A percentile compares a stretch with the other conserved stretches of the same genome.
Conservation (phyloP, 2,888 invertebrate genomes). For the Aspidapion aeneum region DNA sequence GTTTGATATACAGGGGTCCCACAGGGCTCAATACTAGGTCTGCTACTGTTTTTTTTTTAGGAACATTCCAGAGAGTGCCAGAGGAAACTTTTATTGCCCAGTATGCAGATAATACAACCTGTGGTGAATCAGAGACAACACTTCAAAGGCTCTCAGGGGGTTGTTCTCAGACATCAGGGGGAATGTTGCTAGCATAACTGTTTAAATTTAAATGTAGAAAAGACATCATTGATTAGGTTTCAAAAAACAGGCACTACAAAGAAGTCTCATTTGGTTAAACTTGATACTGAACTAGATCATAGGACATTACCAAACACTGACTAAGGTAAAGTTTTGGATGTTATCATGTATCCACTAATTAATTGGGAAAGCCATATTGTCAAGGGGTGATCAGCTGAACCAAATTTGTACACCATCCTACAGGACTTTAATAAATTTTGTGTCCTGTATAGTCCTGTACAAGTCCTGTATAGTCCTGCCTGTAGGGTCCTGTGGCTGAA, state of each 20-base stretch:
- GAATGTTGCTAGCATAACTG: background rate
- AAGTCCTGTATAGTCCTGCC: too few species aligned
- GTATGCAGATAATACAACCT: background rate
- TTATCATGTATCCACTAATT: too few species aligned
- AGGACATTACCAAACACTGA: too few species aligned
- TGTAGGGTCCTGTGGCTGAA: too few species aligned
- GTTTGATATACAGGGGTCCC: background rate
- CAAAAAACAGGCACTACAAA: background rate
- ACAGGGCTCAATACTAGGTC: background rate
- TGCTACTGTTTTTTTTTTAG: background rate
- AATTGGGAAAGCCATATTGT: too few species aligned
- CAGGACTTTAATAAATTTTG: too few species aligned
- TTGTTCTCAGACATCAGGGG: background rate
- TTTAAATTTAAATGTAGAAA: background rate
- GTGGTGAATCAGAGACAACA: background rate
- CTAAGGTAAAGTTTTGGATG: too few species aligned
- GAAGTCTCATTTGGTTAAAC: too few species aligned
- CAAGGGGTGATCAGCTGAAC: too few species aligned
- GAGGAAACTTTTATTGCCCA: background rate
- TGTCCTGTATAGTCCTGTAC: too few species aligned
- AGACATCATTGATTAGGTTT: background rate
- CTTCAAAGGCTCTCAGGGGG: background rate
- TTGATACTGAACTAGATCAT: too few species aligned
- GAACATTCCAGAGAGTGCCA: background rate
- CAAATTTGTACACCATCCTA: too few species aligned